Conservation (phyloP, 2,113 vertebrate species). For the Phalacrocorax carbo region DNA sequence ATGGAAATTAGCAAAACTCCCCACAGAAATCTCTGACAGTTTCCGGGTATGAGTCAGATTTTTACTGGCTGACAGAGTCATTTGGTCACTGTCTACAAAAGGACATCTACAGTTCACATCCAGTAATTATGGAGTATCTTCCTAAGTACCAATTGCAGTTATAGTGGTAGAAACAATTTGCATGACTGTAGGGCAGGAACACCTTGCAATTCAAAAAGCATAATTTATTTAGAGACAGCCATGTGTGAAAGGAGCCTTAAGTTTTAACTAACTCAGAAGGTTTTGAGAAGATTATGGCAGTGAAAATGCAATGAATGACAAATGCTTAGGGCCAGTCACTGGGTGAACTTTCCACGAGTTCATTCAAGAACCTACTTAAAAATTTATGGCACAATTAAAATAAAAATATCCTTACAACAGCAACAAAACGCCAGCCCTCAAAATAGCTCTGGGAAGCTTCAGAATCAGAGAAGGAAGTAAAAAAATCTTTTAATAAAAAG, state of each 20-base stretch:
- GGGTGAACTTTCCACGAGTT: background rate
- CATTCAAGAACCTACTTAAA: background rate
- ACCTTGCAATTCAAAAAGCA: background rate
- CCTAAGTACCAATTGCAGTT: background rate
- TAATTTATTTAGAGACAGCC: background rate
- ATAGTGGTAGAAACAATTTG: background rate
- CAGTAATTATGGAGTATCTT: background rate
- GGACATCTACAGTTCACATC: background rate
- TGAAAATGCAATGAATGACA: background rate
- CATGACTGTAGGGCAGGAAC: background rate
- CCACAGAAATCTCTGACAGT: background rate
- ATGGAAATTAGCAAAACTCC: background rate
- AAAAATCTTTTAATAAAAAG: background rate
- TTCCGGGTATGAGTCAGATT: background rate
- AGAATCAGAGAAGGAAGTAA: background rate
- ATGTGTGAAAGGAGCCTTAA: background rate
- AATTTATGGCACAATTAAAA: background rate
- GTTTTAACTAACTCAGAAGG: background rate
- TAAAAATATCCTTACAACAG: background rate
- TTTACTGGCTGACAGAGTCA: background rate
- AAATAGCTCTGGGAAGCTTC: background rate
- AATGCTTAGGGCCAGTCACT: background rate
- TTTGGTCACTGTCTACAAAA: background rate
- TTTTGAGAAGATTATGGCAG: background rate
- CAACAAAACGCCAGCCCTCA: background rate